A percentile compares a stretch with the other conserved stretches of the same genome.
These are phyloP conservation scores for Drosophila guanche DNA, from an alignment of 1,140 invertebrate genomes.

Conservation along the genomic window DNA sequence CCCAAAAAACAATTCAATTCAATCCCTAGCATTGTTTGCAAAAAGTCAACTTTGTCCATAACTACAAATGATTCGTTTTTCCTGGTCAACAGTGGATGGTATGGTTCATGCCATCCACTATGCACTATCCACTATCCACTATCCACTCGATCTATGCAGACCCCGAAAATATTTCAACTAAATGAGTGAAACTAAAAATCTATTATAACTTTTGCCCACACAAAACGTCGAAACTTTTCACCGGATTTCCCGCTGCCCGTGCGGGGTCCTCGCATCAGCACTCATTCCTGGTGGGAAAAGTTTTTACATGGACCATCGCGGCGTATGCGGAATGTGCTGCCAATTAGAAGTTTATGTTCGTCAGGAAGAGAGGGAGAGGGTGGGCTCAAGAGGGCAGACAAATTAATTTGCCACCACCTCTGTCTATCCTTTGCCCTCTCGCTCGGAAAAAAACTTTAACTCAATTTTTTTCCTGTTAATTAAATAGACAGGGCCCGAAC, in stretches of 20 bases:
- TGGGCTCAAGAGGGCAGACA: conserved; percentile 31
- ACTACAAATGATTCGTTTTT: conserved; percentile 73
- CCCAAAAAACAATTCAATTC: conserved; percentile 40
- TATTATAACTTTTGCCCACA: conserved; percentile 73
- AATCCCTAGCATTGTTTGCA: conserved; percentile 22
- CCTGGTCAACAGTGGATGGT: not conserved
- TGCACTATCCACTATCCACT: not conserved
- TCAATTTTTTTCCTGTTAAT: conserved; percentile 73
- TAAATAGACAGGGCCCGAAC: conserved; percentile 49
- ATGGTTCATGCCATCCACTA: not conserved
- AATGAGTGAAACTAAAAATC: conserved; percentile 75
- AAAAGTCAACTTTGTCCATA: conserved; percentile 41
- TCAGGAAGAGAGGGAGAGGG: conserved; percentile 25
- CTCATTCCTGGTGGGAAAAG: conserved; percentile 36
- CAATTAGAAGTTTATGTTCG: conserved; percentile 78
- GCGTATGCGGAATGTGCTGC: conserved; percentile 75
- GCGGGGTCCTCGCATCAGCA: not conserved
- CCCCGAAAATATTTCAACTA: conserved; percentile 49
- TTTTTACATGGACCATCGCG: conserved; percentile 51
- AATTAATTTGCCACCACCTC: conserved; percentile 62
- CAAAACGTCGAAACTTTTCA: conserved; percentile 63
- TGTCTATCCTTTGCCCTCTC: not conserved
- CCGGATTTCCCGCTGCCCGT: not conserved
- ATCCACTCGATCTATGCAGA: not conserved
- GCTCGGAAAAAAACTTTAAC: conserved; percentile 54